Conservation (phyloP, 35 echinoderm and acorn worm genomes). For the Heliocidaris erythrogramma region DNA sequence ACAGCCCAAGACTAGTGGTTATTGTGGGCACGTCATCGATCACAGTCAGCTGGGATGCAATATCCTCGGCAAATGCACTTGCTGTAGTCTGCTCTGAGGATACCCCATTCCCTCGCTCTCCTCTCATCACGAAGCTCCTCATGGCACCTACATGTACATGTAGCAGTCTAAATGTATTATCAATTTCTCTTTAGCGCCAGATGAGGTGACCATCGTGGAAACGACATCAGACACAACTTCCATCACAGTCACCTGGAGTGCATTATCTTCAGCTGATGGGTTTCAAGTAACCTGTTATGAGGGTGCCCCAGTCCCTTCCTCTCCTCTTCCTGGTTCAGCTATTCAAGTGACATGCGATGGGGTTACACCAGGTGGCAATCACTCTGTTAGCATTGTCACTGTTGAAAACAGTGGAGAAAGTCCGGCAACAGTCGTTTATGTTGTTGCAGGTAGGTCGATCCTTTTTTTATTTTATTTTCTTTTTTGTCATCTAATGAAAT, state of each 20-base stretch:
- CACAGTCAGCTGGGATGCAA: too few relatives aligned
- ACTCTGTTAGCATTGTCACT: background rate
- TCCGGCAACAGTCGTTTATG: background rate
- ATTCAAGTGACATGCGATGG: background rate
- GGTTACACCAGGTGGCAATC: background rate
- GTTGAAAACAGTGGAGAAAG: background rate
- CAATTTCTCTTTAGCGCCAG: background rate
- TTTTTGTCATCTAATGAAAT: too few relatives aligned
- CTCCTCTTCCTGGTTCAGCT: background rate
- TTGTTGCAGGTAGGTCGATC: slow-evolving; percentile 15
- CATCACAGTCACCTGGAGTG: background rate
- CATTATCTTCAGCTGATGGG: background rate
- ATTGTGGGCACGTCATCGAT: too few relatives aligned
- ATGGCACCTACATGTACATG: too few relatives aligned
- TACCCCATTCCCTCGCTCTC: too few relatives aligned
- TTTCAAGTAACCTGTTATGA: background rate
- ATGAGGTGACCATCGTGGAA: background rate
- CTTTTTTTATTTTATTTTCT: background rate
- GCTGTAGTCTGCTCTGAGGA: too few relatives aligned
- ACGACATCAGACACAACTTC: background rate
- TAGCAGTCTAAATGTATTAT: background rate
- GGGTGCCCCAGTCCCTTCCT: background rate
- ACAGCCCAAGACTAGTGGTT: too few relatives aligned
- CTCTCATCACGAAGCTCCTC: too few relatives aligned
- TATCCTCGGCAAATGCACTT: too few relatives aligned